These are phyloP conservation scores for Chorisops tibialis DNA, from an alignment of 2,888 invertebrate species.

Conservation along the genomic window DNA sequence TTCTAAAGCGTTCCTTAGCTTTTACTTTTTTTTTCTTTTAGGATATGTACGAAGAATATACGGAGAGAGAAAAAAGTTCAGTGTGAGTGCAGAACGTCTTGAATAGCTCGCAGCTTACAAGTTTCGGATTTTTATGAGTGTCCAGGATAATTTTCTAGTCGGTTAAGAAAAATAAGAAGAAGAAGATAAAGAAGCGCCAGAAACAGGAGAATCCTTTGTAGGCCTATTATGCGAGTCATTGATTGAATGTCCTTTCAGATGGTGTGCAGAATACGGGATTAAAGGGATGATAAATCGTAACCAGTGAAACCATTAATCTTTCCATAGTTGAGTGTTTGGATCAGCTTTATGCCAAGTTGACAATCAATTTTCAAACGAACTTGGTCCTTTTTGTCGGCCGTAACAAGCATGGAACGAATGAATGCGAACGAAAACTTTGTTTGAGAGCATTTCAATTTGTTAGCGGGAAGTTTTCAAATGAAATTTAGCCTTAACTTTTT, in stretches of 20 bases:
- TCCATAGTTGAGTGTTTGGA: constrained; percentile 17
- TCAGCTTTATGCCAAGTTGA: constrained; percentile 26
- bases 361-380: constrained; percentile 32
- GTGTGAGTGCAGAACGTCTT: neutral
- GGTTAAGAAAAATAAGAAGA: too few species aligned
- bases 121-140: neutral
- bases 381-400: neutral
- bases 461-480: too few species aligned
- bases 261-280: constrained; percentile 2
- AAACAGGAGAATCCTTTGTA: constrained; percentile 31
- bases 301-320: constrained; percentile 34
- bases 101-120: neutral
- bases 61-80: neutral
- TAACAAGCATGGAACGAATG: too few species aligned
- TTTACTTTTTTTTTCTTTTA: neutral
- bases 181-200: too few species aligned
- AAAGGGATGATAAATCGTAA: constrained; percentile 34
- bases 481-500: too few species aligned
- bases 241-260: constrained; percentile 25
- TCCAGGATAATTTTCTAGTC: neutral
- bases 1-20: constrained; percentile 1
- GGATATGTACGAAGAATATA: neutral
- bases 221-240: constrained; percentile 31
- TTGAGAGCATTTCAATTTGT: too few species aligned
- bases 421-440: too few species aligned